These are phyloP conservation scores for Macropodus opercularis DNA, from an alignment of 2,797 vertebrate genomes.

Conservation along the genomic window DNA sequence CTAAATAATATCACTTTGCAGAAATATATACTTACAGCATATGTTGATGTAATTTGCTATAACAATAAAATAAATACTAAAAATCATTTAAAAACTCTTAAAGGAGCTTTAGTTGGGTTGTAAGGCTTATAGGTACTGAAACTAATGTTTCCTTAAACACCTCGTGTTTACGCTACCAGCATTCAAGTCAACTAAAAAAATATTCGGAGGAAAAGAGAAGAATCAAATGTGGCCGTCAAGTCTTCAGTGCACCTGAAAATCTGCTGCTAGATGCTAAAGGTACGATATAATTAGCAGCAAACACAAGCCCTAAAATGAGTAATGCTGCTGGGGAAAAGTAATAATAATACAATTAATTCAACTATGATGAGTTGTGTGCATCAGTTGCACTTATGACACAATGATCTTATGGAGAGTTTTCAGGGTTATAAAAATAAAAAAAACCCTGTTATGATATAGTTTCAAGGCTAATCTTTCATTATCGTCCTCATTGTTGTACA, in stretches of 20 bases:
- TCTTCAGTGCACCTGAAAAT: background rate
- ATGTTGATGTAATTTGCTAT: slow-evolving; percentile 48
- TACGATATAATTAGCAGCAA: too few relatives aligned
- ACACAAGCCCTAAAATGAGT: too few relatives aligned
- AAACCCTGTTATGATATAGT: too few relatives aligned
- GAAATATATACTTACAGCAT: slow-evolving; percentile 57
- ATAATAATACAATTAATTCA: too few relatives aligned
- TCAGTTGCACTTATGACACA: too few relatives aligned
- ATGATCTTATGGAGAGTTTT: too few relatives aligned
- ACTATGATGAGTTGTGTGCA: too few relatives aligned
- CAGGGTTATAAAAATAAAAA: too few relatives aligned
- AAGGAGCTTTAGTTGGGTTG: slow-evolving; percentile 28
- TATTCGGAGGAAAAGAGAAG: slow-evolving; percentile 22
- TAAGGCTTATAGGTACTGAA: slow-evolving; percentile 58
- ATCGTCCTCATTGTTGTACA: too few relatives aligned
- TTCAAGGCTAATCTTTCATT: too few relatives aligned
- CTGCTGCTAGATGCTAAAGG: background rate
- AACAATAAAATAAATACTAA: slow-evolving; percentile 54
- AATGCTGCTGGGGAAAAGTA: too few relatives aligned
- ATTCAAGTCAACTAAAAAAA: slow-evolving; percentile 37
- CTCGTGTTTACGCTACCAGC: slow-evolving; percentile 23
- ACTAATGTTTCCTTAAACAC: slow-evolving; percentile 39
- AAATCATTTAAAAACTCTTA: slow-evolving; percentile 49
- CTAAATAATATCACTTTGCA: slow-evolving; percentile 54
- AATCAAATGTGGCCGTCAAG: slow-evolving; percentile 3